These are phyloP conservation scores for Eupithecia tripunctaria DNA, from an alignment of 2,888 invertebrate species.

Conservation along the genomic window DNA sequence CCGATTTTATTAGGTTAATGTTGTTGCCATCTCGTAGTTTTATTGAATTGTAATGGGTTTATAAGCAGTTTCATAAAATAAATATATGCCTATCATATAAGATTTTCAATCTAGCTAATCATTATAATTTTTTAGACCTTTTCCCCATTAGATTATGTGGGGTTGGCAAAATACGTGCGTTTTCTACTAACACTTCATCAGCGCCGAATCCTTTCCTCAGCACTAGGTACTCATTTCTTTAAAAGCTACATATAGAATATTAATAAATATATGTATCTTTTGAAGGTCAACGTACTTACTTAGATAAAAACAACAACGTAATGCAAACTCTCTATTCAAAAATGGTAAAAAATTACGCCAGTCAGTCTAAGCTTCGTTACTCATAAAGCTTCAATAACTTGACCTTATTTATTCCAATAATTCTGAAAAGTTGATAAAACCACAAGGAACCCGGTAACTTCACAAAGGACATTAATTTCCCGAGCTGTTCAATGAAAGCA, in stretches of 20 bases:
- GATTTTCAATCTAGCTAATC: not conserved
- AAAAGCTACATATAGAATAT: too few species aligned
- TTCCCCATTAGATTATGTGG: not conserved
- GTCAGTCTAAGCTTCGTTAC: not conserved
- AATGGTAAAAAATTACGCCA: not conserved
- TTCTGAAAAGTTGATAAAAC: not conserved
- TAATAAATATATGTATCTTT: too few species aligned
- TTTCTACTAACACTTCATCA: not conserved
- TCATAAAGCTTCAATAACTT: not conserved
- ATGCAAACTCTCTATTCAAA: not conserved
- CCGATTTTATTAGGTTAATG: not conserved
- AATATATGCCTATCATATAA: not conserved
- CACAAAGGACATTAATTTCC: slow-evolving; percentile 19
- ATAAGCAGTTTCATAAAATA: not conserved
- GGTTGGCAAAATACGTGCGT: not conserved
- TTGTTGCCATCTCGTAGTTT: slow-evolving; percentile 3
- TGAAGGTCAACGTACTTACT: not conserved
- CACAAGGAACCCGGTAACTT: slow-evolving; percentile 7
- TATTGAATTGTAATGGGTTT: not conserved
- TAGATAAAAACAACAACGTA: not conserved
- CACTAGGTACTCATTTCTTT: not conserved
- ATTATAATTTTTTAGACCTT: not conserved
- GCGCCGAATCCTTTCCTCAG: not conserved
- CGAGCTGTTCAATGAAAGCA: slow-evolving; percentile 7
- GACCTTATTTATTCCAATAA: not conserved